phyloP scores from a whole-genome alignment of 2,113 vertebrate genomes.

The Elaphurus davidianus region DNA sequence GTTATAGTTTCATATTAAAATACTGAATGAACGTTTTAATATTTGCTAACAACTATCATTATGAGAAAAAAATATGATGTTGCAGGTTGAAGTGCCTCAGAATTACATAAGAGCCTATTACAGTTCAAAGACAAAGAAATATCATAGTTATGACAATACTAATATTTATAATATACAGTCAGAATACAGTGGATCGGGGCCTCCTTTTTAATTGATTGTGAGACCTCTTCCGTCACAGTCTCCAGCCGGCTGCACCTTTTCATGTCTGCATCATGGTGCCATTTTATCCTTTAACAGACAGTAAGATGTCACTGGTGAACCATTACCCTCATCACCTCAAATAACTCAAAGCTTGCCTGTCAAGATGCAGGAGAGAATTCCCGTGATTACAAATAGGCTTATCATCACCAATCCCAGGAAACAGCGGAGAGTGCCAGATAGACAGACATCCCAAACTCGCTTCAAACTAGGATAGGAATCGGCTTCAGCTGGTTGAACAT shows the following conservation, averaged over 20 bases:
- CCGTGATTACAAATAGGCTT: conserved; percentile 38
- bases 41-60: conserved; percentile 42
- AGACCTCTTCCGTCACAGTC: conserved; percentile 19
- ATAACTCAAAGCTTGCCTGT: conserved; percentile 47
- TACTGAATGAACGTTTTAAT: conserved; percentile 39
- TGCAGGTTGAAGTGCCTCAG: not conserved
- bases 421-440: not conserved
- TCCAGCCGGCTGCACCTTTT: conserved; percentile 2
- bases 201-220: conserved; percentile 33
- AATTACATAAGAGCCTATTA: not conserved
- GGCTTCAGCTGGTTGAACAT: not conserved
- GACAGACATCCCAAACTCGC: not conserved
- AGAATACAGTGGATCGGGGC: not conserved
- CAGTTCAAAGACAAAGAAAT: not conserved
- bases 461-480: not conserved
- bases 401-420: conserved; percentile 17
- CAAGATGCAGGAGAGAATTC: conserved; percentile 39
- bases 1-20: not conserved
- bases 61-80: conserved; percentile 18
- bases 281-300: conserved; percentile 33
- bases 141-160: not conserved
- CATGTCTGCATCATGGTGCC: not conserved
- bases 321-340: conserved; percentile 35
- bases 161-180: not conserved
- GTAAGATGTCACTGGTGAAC: conserved; percentile 56